These are phyloP conservation scores for Coryphaenoides rupestris DNA, from an alignment of 2,113 vertebrate species.

Conservation along the genomic window DNA sequence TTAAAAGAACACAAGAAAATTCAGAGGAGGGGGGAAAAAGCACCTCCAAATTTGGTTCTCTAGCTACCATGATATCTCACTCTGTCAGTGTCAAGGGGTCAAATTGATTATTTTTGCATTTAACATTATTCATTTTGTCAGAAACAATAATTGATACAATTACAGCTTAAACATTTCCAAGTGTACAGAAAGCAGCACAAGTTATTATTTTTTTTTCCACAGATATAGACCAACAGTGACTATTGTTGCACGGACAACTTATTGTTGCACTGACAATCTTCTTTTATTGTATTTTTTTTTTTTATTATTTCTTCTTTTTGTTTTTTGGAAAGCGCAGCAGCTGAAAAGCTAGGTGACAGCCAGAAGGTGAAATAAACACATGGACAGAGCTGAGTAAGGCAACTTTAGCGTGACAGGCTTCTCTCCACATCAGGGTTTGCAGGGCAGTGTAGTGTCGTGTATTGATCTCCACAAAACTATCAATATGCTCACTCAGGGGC, in stretches of 20 bases:
- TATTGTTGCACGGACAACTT: conserved; percentile 62
- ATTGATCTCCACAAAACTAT: conserved; percentile 61
- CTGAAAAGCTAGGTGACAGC: conserved; percentile 70
- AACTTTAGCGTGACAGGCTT: conserved; percentile 75
- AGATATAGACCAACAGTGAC: conserved; percentile 73
- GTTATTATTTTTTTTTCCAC: conserved; percentile 49
- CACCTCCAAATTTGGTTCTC: conserved; percentile 70
- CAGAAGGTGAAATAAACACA: conserved; percentile 65
- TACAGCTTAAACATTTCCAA: conserved; percentile 72
- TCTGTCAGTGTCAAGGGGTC: conserved; percentile 68
- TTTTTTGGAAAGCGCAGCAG: conserved; percentile 61
- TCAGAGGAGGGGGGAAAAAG: conserved; percentile 52
- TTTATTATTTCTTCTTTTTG: conserved; percentile 1
- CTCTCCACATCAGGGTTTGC: conserved; percentile 64
- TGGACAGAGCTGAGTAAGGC: conserved; percentile 76
- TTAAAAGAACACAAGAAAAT: conserved; percentile 60
- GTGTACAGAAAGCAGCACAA: conserved; percentile 73
- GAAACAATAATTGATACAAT: conserved; percentile 64
- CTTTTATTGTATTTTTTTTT: conserved; percentile 4
- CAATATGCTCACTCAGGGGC: conserved; percentile 67
- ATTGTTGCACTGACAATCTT: conserved; percentile 14
- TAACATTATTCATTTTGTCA: conserved; percentile 44
- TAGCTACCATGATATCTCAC: conserved; percentile 70
- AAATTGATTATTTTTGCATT: conserved; percentile 66
- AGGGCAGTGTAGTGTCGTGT: conserved; percentile 74